Conservation (phyloP, 2,113 vertebrate species). For the Typhlomys cinereus region DNA sequence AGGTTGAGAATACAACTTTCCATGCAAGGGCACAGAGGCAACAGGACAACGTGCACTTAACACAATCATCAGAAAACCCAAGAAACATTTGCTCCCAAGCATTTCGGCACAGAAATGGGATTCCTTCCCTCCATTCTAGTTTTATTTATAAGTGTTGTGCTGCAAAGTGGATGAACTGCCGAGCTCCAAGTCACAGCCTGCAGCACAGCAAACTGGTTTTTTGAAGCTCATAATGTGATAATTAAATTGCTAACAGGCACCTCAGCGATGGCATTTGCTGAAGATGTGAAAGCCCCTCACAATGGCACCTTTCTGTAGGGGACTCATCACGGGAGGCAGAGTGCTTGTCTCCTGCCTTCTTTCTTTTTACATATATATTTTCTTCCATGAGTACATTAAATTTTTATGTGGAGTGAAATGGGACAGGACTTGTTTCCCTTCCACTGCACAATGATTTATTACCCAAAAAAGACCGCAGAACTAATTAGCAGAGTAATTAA, state of each 20-base stretch:
- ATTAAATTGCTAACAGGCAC: conserved; percentile 98
- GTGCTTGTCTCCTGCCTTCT: conserved; percentile 73
- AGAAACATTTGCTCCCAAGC: neutral
- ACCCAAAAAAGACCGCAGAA: conserved; percentile 99
- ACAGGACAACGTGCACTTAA: neutral
- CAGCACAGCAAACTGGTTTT: conserved; percentile 89
- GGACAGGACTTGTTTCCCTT: conserved; percentile 91
- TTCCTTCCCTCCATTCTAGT: conserved; percentile 65
- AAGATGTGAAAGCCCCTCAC: conserved; percentile 84
- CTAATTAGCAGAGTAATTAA: conserved; percentile 99
- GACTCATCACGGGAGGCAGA: conserved; percentile 78
- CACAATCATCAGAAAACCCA: neutral
- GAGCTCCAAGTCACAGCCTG: conserved; percentile 90
- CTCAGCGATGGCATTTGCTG: conserved; percentile 90
- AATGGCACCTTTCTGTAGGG: conserved; percentile 85
- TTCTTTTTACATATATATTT: conserved; percentile 74
- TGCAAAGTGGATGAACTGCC: conserved; percentile 86
- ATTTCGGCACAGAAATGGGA: conserved; percentile 23
- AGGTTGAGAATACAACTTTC: neutral
- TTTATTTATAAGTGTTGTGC: conserved; percentile 81
- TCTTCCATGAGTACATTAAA: conserved; percentile 90
- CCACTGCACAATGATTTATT: conserved; percentile 99
- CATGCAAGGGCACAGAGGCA: neutral
- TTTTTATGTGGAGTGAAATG: conserved; percentile 93
- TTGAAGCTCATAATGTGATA: conserved; percentile 97